Base-by-base conservation (phyloP, 2,888 invertebrate species). In the Parnassius smintheus region DNA sequence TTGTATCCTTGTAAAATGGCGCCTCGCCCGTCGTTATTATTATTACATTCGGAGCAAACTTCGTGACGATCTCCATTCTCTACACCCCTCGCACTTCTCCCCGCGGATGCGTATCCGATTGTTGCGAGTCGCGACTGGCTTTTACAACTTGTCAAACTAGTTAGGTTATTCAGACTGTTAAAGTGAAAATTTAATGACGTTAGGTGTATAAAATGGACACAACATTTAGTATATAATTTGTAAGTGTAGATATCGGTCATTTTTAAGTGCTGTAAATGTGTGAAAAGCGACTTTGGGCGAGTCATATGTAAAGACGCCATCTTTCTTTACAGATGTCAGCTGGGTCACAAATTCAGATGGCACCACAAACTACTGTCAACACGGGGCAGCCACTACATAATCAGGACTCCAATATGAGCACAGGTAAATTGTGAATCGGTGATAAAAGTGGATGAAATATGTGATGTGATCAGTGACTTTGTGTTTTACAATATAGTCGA, bases 361-460 rank as follows among this genome's bases (percentile, higher is more conserved):
- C 97, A 95, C 97, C 97, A 93, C 97, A 97, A 95, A 95, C 96
- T 91, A 96, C 96, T 92, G 94, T 95, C 94, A 95, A 94, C 94
- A 94, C 95, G 82, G 92, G 92, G 87, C 95, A 96, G 94, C 94
- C 96, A 92, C 94, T 94, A 93, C 96, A 96, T 94, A 97, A 95
- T 95, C 97, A 97, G 94, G 98, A 98, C 95, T 98, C 98, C 93
- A 98, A 98, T 94, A 97, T 98, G 96, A 98, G 98, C 95, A 97
- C 97, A 94, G 96, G 96, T 96, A 93, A 93, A 92, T 91, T 77
- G 84, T 83, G 86, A 82, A 80, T 83, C 83, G 75, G 88, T 89
- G 89, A 71, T 79, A 80, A 79, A 81, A 85, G 88, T 88, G 87
- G 75, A 77, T 75, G 77, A 74, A 77, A 80, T 73, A 53, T 69